A percentile compares a stretch with the other conserved stretches of the same genome.
Conservation (phyloP, 2,797 vertebrate species). For the Clarias laeviceps region DNA sequence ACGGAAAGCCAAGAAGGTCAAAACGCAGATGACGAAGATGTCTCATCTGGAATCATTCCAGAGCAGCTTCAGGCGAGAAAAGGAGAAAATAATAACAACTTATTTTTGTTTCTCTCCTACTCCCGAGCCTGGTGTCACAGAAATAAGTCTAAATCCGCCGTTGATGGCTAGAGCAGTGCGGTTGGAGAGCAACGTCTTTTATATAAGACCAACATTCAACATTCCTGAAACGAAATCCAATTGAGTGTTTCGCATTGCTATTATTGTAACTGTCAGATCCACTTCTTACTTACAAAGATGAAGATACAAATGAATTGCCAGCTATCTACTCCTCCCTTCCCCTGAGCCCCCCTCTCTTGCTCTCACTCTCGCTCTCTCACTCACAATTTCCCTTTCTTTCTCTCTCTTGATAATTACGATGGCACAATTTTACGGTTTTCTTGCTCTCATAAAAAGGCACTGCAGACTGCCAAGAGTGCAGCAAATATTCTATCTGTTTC, state of each 20-base stretch:
- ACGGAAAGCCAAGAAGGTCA: slow-evolving; percentile 46
- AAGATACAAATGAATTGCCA: slow-evolving; percentile 72
- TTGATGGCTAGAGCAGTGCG: slow-evolving; percentile 2
- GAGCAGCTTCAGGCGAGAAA: slow-evolving; percentile 23
- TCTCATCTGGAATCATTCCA: slow-evolving; percentile 46
- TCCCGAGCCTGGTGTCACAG: slow-evolving; percentile 30
- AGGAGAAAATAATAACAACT: slow-evolving; percentile 24
- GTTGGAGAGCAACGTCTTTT: neutral
- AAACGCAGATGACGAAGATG: slow-evolving; percentile 26
- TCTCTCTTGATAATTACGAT: slow-evolving; percentile 75
- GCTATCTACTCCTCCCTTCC: slow-evolving; percentile 53
- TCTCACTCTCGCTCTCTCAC: slow-evolving; percentile 18
- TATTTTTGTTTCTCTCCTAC: slow-evolving; percentile 32
- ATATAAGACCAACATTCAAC: slow-evolving; percentile 31
- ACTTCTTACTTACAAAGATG: slow-evolving; percentile 73
- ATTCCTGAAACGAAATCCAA: slow-evolving; percentile 70
- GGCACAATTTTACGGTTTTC: slow-evolving; percentile 73
- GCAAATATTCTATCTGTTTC: slow-evolving; percentile 44
- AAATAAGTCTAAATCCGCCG: slow-evolving; percentile 35
- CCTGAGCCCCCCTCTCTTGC: slow-evolving; percentile 37
- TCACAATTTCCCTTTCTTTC: slow-evolving; percentile 41
- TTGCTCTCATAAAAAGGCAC: slow-evolving; percentile 69
- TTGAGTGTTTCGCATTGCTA: slow-evolving; percentile 73
- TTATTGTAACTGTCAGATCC: slow-evolving; percentile 80
- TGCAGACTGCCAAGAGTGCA: slow-evolving; percentile 69